Percentiles rank a stretch among this genome's conserved stretches.
Conservation (phyloP, 2,797 vertebrate genomes). For the Catostomus latipinnis region DNA sequence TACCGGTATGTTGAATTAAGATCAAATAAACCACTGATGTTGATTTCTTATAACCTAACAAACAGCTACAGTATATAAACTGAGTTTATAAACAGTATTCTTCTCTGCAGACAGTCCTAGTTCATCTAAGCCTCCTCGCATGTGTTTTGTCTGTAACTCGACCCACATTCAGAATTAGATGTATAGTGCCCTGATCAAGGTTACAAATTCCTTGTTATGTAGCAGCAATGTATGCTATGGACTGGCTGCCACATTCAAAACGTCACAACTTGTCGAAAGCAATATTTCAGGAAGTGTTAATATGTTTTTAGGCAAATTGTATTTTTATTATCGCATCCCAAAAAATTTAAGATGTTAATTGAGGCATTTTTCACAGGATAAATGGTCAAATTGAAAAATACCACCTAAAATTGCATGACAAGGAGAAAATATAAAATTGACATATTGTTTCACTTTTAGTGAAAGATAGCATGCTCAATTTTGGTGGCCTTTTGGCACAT, state of each 20-base stretch:
- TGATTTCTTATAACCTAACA: background rate
- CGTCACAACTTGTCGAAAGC: background rate
- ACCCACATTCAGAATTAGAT: constrained; percentile 25
- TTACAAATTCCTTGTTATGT: constrained; percentile 30
- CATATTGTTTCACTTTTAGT: background rate
- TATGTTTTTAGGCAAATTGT: background rate
- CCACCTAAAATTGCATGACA: background rate
- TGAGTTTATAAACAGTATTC: constrained; percentile 4
- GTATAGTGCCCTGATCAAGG: constrained; percentile 25
- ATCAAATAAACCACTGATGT: background rate
- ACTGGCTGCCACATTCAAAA: constrained; percentile 17
- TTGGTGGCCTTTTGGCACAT: too few relatives aligned
- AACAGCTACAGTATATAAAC: too few relatives aligned
- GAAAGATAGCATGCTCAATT: too few relatives aligned
- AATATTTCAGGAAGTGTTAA: constrained; percentile 5
- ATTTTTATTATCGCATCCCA: background rate
- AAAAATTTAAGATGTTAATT: background rate
- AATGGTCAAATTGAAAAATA: background rate
- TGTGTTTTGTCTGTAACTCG: constrained; percentile 49
- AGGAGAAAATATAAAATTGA: background rate
- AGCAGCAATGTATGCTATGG: constrained; percentile 5
- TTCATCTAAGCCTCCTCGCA: constrained; percentile 20
- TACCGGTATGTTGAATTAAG: background rate
- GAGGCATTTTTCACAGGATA: background rate
- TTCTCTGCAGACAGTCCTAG: constrained; percentile 18